Evolutionary conservation across 2,113 vertebrate genomes (phyloP), one percentile per base, ranked within the genome.

Genomic region (Cebus imitator): DNA sequence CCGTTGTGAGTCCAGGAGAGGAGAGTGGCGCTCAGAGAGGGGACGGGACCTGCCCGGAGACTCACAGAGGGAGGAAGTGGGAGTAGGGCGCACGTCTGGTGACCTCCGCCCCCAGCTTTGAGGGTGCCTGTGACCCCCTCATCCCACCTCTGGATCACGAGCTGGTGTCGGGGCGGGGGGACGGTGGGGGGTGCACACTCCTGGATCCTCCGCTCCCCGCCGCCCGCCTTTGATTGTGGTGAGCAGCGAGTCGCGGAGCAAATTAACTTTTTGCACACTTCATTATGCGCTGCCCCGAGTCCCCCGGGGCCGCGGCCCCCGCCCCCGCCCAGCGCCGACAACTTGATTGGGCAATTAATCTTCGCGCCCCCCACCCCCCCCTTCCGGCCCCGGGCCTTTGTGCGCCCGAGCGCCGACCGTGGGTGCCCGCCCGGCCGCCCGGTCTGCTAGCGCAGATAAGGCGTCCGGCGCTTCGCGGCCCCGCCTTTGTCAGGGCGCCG

Each of bases 211-310:
- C 73, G 64, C 83, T 40, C 52, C 85, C 89, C 43, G 78, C 70
- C 87, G 50, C 48, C 90, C 30, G 96, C 83, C 95, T 97, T 97
- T 93, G 97, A 98, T 97, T 97, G 98, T 98, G 98, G 98, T 98
- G 98, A 99, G 99, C 98, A 98, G 98, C 97, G 97, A 99, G 98
- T 99, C 98, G 98, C 99, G 98, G 99, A 98, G 99, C 98, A 99
- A 99, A 99, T 99, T 99, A 99, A 99, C 99, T 99, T 99, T 98
- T 98, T 99, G 99, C 99, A 98, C 99, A 99, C 99, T 99, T 99
- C 99, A 99, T 99, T 99, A 99, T 99, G 96, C 97, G 97, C 83
- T 94, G 92, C 96, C 97, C 96, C 64, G 85, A 81, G 88, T 98
- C 99, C 99, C 99, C 94, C 50, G 98, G 98, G 98, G 98, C 98